Conservation (phyloP, 2,113 vertebrate species). For the Psittacus erithacus region DNA sequence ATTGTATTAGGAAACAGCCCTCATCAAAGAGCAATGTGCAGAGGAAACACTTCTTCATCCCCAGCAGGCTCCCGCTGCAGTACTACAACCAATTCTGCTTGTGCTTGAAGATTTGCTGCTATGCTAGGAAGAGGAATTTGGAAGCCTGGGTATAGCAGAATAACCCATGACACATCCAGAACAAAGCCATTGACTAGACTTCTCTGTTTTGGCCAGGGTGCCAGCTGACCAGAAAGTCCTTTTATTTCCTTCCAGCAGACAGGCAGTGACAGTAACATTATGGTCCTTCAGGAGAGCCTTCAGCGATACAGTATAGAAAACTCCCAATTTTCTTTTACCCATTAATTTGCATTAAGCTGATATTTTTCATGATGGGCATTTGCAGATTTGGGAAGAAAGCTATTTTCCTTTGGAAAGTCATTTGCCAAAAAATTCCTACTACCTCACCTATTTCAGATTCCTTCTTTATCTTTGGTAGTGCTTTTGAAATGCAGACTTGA, state of each 20-base stretch:
- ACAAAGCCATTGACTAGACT: background rate
- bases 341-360: constrained; percentile 2
- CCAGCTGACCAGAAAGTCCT: background rate
- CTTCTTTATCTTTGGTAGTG: background rate
- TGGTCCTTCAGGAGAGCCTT: background rate
- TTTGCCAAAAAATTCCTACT: background rate
- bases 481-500: background rate
- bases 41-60: background rate
- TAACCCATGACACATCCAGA: background rate
- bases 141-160: background rate
- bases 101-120: background rate
- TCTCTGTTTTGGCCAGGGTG: background rate
- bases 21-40: background rate
- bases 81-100: background rate
- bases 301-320: background rate
- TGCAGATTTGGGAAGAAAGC: background rate
- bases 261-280: background rate
- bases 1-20: background rate
- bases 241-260: background rate
- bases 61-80: background rate
- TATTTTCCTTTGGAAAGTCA: background rate
- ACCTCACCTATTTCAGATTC: background rate
- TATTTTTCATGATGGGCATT: background rate
- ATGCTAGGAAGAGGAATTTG: background rate
- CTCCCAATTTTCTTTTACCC: background rate